Evolutionary conservation across 1,140 invertebrate species (phyloP).

Genomic region (Panagrolaimus sp.): DNA sequence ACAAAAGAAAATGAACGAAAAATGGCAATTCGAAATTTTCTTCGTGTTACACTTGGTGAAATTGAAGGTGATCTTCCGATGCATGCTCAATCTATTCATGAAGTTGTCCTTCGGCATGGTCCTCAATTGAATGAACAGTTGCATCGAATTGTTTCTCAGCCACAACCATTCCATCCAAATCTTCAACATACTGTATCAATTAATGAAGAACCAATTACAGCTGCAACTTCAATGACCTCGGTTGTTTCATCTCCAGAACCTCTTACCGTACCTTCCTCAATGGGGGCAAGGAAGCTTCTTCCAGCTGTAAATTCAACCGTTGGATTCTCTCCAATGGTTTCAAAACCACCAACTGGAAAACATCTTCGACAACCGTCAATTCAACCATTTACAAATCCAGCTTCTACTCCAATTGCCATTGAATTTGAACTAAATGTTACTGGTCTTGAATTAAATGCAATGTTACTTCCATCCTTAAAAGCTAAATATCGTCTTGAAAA

Average conservation of each 20-base stretch:
- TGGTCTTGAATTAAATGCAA: constrained; percentile 50
- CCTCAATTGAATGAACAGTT: constrained; percentile 47
- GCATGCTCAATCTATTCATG: constrained; percentile 53
- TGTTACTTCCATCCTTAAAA: constrained; percentile 84
- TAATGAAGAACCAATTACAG: constrained; percentile 6
- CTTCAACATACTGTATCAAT: not conserved
- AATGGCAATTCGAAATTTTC: constrained; percentile 11
- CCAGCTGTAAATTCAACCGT: not conserved
- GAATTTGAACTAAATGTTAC: constrained; percentile 44
- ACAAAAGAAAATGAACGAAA: not conserved
- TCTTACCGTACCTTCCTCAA: not conserved
- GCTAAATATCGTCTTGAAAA: constrained; percentile 72
- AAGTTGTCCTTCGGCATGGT: constrained; percentile 44
- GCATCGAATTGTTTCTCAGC: constrained; percentile 38
- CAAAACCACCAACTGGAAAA: not conserved
- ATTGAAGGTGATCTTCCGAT: constrained; percentile 53
- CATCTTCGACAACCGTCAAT: not conserved
- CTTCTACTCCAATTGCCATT: constrained; percentile 17
- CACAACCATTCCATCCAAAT: constrained; percentile 21
- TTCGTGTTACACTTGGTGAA: constrained; percentile 29
- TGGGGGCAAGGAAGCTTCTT: no score
- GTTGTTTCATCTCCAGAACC: not conserved
- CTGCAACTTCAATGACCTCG: not conserved
- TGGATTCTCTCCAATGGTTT: no score
- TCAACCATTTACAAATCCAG: not conserved